Base-by-base conservation (phyloP, 2,888 invertebrate species). In the Germaria angustata region DNA sequence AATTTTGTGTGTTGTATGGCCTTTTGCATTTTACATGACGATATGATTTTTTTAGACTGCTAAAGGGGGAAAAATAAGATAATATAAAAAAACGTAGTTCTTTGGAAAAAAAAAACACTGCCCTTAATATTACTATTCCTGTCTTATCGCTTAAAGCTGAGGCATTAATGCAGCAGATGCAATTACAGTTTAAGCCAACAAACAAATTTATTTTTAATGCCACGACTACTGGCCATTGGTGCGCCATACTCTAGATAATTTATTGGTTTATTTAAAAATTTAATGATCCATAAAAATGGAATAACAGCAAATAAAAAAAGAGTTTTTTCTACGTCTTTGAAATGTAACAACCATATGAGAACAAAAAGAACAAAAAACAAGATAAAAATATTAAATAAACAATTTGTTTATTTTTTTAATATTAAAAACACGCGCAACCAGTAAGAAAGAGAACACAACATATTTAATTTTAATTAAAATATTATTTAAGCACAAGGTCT, bases 391-490 rank as follows among this genome's bases (percentile, higher is more conserved):
- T 57, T n/a, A 59, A 76, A 59, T 32, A 59, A 59, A 68, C 57
- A 68, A 68, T 68, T 76, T 28, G 28, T 28, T 28, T 28, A 28
- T 3, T 28, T 28, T 28, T 5, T 28, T 28, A n/a, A n/a, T 28
- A 36, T 61, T 68, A 51, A 51, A 49, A 68, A 68, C 76, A 77
- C 68, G 76, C 57, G 76, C 66, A 76, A 68, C 49, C 59, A 28
- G 68, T 32, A 39, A 41, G 34, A 44, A 39, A 55, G 20, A 34
- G 55, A n/a, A 69, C 20, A 49, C 57, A 68, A 41, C n/a, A n/a
- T n/a, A n/a, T n/a, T n/a, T n/a, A n/a, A n/a, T n/a, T n/a, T n/a
- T n/a, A n/a, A n/a, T n/a, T n/a, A n/a, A n/a, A n/a, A n/a, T n/a
- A n/a, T n/a, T n/a, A n/a, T n/a, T n/a, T n/a, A n/a, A n/a, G n/a